These are phyloP conservation scores for Apolygus lucorum DNA, from an alignment of 1,140 invertebrate species.

Conservation along the genomic window DNA sequence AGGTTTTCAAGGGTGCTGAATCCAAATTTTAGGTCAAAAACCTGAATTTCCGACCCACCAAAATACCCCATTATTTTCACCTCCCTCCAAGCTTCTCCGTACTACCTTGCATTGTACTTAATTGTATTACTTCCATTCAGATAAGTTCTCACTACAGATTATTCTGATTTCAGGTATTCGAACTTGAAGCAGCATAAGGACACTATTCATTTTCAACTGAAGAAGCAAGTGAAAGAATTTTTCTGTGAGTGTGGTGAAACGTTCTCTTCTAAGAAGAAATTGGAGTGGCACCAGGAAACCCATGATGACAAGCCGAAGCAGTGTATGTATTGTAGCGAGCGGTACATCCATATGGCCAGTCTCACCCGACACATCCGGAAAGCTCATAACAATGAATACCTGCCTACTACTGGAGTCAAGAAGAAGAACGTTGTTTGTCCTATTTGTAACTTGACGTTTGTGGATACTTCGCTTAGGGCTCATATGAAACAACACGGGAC, in stretches of 20 bases:
- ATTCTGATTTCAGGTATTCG: slow-evolving; percentile 50
- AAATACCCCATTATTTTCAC: no score
- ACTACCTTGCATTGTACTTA: no score
- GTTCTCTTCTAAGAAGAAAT: slow-evolving; percentile 67
- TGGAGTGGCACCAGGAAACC: slow-evolving; percentile 75
- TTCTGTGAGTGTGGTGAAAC: slow-evolving; percentile 72
- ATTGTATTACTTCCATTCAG: no score
- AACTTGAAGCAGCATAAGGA: slow-evolving; percentile 78
- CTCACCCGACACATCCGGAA: slow-evolving; percentile 72
- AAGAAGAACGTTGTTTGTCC: slow-evolving; percentile 67
- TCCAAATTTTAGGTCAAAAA: no score
- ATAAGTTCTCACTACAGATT: no score
- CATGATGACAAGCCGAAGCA: slow-evolving; percentile 73
- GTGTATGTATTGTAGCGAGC: slow-evolving; percentile 71
- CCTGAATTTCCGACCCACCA: no score
- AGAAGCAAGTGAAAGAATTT: slow-evolving; percentile 62
- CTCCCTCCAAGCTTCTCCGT: no score
- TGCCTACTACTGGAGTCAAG: slow-evolving; percentile 48
- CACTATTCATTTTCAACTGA: slow-evolving; percentile 54
- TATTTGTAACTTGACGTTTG: slow-evolving; percentile 68
- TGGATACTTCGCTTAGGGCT: slow-evolving; percentile 65
- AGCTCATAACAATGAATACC: slow-evolving; percentile 66
- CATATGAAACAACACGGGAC: slow-evolving; percentile 71
- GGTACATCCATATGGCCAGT: slow-evolving; percentile 71
- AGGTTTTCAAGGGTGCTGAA: no score